Conservation (phyloP, 1,140 invertebrate species). For the Drosophila sucinea region DNA sequence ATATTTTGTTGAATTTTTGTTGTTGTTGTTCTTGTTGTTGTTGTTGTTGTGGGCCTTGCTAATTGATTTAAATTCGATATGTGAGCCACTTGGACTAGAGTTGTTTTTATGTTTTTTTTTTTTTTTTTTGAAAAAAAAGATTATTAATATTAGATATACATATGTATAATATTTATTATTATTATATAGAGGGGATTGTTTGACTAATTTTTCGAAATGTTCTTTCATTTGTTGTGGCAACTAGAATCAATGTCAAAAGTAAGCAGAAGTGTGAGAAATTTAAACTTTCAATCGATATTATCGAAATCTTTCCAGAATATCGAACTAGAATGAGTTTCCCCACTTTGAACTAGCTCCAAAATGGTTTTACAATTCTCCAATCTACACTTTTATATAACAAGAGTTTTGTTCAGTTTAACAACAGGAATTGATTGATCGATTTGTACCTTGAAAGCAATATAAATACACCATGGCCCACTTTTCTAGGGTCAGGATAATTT, state of each 20-base stretch:
- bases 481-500: too few relatives aligned
- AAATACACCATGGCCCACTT: too few relatives aligned
- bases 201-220: not conserved
- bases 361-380: too few relatives aligned
- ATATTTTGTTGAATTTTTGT: conserved; percentile 23
- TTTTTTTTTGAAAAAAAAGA: conserved; percentile 19
- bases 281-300: too few relatives aligned
- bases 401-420: too few relatives aligned
- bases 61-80: conserved; percentile 83
- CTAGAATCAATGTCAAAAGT: too few relatives aligned
- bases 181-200: conserved; percentile 27
- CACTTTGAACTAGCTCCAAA: too few relatives aligned
- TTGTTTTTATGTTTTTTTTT: conserved; percentile 8
- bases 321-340: too few relatives aligned
- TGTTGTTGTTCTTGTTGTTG: conserved; percentile 12
- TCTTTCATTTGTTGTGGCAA: not conserved
- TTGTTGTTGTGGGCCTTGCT: conserved; percentile 55
- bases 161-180: conserved; percentile 17
- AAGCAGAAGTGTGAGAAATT: not conserved
- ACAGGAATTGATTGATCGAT: too few relatives aligned
- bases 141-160: conserved; percentile 5
- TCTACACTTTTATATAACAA: too few relatives aligned
- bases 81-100: conserved; percentile 70
- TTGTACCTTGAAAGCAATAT: too few relatives aligned
- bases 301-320: too few relatives aligned